Conservation (phyloP, 2,113 vertebrate genomes). For the Phalacrocorax aristotelis region DNA sequence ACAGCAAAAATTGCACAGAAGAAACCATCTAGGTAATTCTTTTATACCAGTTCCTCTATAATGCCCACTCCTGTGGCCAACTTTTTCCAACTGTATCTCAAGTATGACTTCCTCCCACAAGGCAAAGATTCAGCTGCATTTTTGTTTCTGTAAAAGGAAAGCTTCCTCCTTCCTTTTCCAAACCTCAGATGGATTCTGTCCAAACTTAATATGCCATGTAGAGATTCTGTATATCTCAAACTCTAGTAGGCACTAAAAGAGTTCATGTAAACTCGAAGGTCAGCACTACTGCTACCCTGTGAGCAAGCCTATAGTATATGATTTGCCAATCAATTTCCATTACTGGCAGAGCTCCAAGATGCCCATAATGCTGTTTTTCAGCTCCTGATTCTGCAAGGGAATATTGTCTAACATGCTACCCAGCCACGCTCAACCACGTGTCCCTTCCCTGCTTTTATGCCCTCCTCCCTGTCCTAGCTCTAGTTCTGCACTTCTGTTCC, state of each 20-base stretch:
- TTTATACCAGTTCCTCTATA: background rate
- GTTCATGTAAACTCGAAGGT: background rate
- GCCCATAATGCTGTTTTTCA: background rate
- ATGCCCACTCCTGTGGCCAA: background rate
- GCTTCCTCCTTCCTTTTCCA: background rate
- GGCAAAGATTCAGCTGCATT: background rate
- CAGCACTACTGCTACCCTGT: background rate
- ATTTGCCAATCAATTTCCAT: background rate
- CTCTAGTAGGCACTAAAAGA: background rate
- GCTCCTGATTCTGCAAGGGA: background rate
- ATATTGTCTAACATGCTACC: background rate
- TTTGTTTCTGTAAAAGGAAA: background rate
- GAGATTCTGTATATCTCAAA: background rate
- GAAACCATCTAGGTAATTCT: background rate
- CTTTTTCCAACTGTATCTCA: background rate
- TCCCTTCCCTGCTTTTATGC: background rate
- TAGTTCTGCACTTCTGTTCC: background rate
- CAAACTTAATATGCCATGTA: background rate
- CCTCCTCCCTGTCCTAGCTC: background rate
- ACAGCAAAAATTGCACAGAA: background rate
- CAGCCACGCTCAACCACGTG: accelerated
- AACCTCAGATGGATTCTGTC: background rate
- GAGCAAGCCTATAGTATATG: background rate
- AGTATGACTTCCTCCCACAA: background rate
- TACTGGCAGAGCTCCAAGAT: background rate